Evolutionary conservation across 1,140 invertebrate genomes (phyloP).

Genomic region (Arctopsyche grandis): DNA sequence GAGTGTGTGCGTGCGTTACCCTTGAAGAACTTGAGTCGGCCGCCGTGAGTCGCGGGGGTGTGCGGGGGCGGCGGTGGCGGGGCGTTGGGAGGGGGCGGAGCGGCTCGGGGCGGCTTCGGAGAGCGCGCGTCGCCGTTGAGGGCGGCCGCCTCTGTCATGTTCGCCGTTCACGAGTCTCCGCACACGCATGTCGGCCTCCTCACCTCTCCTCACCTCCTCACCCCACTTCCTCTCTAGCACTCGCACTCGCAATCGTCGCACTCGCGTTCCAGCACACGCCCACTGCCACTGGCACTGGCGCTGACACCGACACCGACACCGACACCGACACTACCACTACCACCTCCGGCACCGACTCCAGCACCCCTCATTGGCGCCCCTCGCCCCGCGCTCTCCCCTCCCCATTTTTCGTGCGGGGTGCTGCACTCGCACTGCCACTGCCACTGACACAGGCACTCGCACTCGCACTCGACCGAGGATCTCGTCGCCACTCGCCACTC

Average conservation of each 20-base stretch:
- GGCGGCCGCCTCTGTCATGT: conserved; percentile 22
- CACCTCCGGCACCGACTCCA: neutral
- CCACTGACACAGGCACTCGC: neutral
- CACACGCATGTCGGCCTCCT: conserved; percentile 29
- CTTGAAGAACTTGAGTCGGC: conserved; percentile 72
- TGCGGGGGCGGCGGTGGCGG: conserved; percentile 7
- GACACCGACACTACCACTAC: neutral
- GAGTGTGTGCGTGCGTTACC: conserved; percentile 57
- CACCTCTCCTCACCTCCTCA: conserved; percentile 4
- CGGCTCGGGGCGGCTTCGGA: neutral
- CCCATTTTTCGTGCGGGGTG: too few species aligned
- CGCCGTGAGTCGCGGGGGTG: conserved; percentile 58
- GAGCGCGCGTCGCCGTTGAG: conserved; percentile 26
- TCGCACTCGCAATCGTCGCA: neutral
- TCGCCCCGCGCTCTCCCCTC: neutral
- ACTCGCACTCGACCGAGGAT: neutral
- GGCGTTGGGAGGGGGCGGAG: neutral
- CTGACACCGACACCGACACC: neutral
- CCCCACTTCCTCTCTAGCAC: neutral
- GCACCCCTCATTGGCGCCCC: neutral
- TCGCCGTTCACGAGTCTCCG: too few species aligned
- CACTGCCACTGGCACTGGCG: neutral
- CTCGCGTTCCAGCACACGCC: conserved; percentile 8
- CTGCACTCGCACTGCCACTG: neutral
- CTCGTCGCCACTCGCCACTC: too few species aligned